Conservation (phyloP, 2,113 vertebrate genomes). For the Amblyopsis rosae region DNA sequence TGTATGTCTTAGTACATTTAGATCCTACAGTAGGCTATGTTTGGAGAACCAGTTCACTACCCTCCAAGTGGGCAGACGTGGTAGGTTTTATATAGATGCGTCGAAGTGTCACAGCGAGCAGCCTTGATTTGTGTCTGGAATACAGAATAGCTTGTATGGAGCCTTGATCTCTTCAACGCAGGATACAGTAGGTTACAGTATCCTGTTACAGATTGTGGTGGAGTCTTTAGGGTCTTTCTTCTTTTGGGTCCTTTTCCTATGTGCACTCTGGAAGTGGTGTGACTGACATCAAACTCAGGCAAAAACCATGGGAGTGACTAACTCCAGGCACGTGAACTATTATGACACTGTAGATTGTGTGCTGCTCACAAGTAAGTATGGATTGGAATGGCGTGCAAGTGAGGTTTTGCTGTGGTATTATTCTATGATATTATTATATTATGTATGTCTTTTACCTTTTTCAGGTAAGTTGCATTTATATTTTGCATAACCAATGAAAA, state of each 20-base stretch:
- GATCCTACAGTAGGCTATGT: background rate
- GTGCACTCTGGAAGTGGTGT: slow-evolving; percentile 34
- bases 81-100: too few species aligned
- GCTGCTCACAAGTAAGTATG: slow-evolving; percentile 71
- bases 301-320: slow-evolving; percentile 74
- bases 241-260: slow-evolving; percentile 13
- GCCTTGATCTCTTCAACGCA: background rate
- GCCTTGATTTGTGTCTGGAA: slow-evolving; percentile 4
- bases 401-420: background rate
- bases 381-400: background rate
- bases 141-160: slow-evolving; percentile 14
- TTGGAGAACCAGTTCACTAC: too few species aligned
- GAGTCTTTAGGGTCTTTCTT: background rate
- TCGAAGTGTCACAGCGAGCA: background rate
- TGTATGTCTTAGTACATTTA: slow-evolving; percentile 22
- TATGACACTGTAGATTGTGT: slow-evolving; percentile 61
- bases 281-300: slow-evolving; percentile 15
- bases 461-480: background rate
- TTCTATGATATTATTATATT: background rate
- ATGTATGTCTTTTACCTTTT: background rate
- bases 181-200: background rate
- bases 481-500: background rate
- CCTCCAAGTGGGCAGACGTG: slow-evolving; percentile 12
- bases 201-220: background rate
- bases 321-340: slow-evolving; percentile 72